Evolutionary conservation across 2,888 invertebrate genomes (phyloP).

Genomic region (Eristalis pertinax): DNA sequence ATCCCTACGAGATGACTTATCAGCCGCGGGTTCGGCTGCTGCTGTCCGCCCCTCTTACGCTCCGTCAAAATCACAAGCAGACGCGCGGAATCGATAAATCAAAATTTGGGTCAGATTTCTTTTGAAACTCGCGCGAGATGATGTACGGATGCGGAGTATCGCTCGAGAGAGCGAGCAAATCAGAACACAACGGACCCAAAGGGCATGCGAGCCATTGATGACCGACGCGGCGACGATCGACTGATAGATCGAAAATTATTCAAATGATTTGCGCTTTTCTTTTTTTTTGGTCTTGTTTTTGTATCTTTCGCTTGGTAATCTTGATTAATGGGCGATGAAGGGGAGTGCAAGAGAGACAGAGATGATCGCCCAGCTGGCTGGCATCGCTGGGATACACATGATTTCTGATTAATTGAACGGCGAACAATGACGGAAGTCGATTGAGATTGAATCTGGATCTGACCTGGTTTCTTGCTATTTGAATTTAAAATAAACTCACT

Average conservation of each 20-base stretch:
- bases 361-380: background rate
- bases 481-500: background rate
- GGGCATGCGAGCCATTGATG: background rate
- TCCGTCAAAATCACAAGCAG: background rate
- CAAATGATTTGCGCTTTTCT: background rate
- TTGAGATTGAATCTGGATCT: background rate
- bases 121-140: conserved; percentile 9
- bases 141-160: background rate
- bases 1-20: background rate
- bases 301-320: background rate
- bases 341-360: background rate
- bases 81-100: conserved; percentile 59
- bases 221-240: background rate
- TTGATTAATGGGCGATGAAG: background rate
- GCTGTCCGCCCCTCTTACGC: background rate
- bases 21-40: background rate
- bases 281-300: background rate
- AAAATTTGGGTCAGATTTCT: conserved; percentile 70
- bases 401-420: conserved; percentile 7
- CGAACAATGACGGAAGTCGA: conserved; percentile 7
- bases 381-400: background rate
- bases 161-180: background rate
- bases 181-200: background rate
- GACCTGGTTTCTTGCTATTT: background rate
- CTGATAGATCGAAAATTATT: background rate